These are phyloP conservation scores for Cephalotes varians DNA, from an alignment of 2,888 invertebrate species.

Conservation along the genomic window DNA sequence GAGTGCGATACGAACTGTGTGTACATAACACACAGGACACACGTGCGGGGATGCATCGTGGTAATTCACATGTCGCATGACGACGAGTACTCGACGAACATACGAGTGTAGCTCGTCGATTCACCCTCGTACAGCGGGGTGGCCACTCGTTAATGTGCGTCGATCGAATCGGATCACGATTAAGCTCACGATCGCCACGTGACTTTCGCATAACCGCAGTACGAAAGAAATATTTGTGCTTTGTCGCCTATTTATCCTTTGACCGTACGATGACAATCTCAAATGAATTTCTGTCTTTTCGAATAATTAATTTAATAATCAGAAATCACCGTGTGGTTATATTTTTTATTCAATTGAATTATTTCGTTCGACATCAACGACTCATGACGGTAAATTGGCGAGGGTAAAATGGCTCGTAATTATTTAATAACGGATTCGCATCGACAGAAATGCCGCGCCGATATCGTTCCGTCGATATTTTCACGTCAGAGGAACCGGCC, in stretches of 20 bases:
- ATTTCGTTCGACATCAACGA: neutral
- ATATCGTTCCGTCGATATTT: conserved; percentile 41
- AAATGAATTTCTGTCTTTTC: neutral
- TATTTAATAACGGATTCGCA: conserved; percentile 6
- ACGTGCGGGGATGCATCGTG: conserved; percentile 61
- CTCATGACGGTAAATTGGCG: neutral
- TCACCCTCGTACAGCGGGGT: conserved; percentile 31
- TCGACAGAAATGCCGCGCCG: conserved; percentile 11
- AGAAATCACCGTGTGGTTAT: neutral
- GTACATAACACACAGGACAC: conserved; percentile 36
- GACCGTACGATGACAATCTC: neutral
- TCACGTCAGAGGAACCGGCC: conserved; percentile 48
- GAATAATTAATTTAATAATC: neutral
- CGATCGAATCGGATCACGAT: conserved; percentile 67
- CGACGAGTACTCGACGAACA: conserved; percentile 54
- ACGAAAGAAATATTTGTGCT: conserved; percentile 25
- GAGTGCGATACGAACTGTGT: conserved; percentile 43
- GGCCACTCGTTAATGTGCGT: conserved; percentile 64
- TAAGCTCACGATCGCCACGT: conserved; percentile 60
- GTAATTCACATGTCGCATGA: conserved; percentile 63
- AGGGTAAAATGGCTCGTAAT: neutral
- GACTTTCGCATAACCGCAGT: conserved; percentile 42
- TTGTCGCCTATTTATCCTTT: neutral
- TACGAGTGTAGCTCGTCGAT: conserved; percentile 34
- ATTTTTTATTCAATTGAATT: neutral